Conservation (phyloP, 2,888 invertebrate species). For the Agriopis aurantiaria region DNA sequence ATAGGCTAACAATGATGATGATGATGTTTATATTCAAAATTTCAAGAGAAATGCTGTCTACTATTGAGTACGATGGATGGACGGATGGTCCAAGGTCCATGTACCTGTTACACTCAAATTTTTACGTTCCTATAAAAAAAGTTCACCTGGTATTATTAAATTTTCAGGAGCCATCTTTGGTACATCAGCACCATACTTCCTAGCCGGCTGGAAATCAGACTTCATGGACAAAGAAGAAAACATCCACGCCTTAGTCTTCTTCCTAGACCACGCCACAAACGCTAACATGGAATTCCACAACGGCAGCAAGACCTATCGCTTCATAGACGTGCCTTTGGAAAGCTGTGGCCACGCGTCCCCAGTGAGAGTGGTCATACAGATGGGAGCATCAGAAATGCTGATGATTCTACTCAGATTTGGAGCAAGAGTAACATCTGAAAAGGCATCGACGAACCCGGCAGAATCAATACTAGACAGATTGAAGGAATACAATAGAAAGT, state of each 20-base stretch:
- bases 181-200: slow-evolving; percentile 91
- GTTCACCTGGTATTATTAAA: no score
- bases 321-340: slow-evolving; percentile 93
- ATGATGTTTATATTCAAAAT: no score
- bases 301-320: slow-evolving; percentile 77
- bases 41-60: no score
- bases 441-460: slow-evolving; percentile 87
- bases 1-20: no score
- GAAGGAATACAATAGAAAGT: slow-evolving; percentile 87
- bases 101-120: no score
- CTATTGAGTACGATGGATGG: no score
- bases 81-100: no score
- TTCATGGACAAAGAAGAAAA: slow-evolving; percentile 93
- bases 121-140: no score
- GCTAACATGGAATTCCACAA: slow-evolving; percentile 87
- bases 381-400: slow-evolving; percentile 91
- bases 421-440: slow-evolving; percentile 86
- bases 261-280: slow-evolving; percentile 91
- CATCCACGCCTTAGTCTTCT: slow-evolving; percentile 91
- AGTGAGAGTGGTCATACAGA: slow-evolving; percentile 90
- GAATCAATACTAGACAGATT: slow-evolving; percentile 89
- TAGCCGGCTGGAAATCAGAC: slow-evolving; percentile 96
- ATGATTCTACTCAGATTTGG: slow-evolving; percentile 91
- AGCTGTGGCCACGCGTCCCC: slow-evolving; percentile 92
- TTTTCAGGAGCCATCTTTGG: slow-evolving; percentile 92